Percentiles rank a stretch among this genome's conserved stretches.
Evolutionary conservation across 2,888 invertebrate species (phyloP).

Genomic region (Pachliopta kotzebuea): DNA sequence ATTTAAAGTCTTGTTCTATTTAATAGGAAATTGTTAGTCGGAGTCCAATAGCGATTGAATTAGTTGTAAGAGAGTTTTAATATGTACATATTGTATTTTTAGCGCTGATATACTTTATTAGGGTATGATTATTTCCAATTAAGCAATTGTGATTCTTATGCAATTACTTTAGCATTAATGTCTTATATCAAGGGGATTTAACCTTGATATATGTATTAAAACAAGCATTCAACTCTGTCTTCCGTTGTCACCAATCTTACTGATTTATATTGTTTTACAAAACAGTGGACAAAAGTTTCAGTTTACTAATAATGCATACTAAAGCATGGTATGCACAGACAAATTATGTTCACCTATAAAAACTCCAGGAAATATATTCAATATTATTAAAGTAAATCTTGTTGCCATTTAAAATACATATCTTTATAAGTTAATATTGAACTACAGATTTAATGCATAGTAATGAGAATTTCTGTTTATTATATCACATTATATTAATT

Average conservation of each 20-base stretch:
- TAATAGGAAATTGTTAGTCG: constrained; percentile 6
- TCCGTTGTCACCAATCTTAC: background rate
- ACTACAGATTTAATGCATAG: no score
- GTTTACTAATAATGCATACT: background rate
- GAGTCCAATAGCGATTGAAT: constrained; percentile 15
- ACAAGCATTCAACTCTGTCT: constrained; percentile 4
- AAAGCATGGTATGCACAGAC: background rate
- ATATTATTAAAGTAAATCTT: background rate
- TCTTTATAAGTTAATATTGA: background rate
- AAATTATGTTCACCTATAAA: background rate
- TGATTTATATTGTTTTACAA: background rate
- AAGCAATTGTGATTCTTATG: constrained; percentile 4
- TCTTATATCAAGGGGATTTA: background rate
- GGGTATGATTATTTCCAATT: constrained; percentile 5
- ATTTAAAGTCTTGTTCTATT: constrained; percentile 9
- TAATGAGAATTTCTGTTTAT: no score
- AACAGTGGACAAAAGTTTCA: background rate
- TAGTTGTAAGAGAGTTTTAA: constrained; percentile 24
- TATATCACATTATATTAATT: no score
- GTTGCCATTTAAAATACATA: background rate
- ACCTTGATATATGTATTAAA: background rate
- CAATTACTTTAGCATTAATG: constrained; percentile 7
- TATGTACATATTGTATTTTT: constrained; percentile 24
- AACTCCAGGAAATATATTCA: background rate
- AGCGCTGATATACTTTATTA: constrained; percentile 11